Evolutionary conservation across 1,140 invertebrate species (phyloP).

Genomic region (Caenorhabditis briggsae): DNA sequence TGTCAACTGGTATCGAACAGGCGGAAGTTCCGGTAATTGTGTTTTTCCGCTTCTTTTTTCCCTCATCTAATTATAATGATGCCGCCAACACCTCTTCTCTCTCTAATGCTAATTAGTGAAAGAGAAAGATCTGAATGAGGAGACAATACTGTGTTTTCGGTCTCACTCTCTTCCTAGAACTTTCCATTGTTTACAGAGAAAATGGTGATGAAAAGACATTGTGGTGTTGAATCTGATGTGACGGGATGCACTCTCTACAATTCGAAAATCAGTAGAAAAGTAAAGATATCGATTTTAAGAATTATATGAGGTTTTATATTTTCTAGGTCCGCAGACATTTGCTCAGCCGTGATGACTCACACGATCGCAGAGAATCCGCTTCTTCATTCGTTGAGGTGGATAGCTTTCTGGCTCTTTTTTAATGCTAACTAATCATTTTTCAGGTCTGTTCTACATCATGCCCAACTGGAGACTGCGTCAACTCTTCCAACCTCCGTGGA

Average conservation of each 20-base stretch:
- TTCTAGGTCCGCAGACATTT: conserved; percentile 54
- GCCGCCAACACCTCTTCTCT: neutral
- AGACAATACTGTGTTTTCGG: conserved; percentile 34
- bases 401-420: too few relatives aligned
- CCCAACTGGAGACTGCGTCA: conserved; percentile 52
- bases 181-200: conserved; percentile 56
- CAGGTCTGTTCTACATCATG: conserved; percentile 55
- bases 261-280: conserved; percentile 58
- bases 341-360: conserved; percentile 33
- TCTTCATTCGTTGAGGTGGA: conserved; percentile 52
- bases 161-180: conserved; percentile 3
- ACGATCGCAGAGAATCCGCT: conserved; percentile 20
- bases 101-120: neutral
- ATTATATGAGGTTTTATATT: neutral
- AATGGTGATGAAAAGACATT: conserved; percentile 57
- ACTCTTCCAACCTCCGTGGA: conserved; percentile 8
- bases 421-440: neutral
- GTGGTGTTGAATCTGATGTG: conserved; percentile 54
- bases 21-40: conserved; percentile 52
- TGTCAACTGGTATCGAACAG: conserved; percentile 59
- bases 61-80: conserved; percentile 34
- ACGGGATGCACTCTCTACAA: conserved; percentile 62
- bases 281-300: conserved; percentile 19
- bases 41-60: neutral
- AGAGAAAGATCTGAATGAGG: too few relatives aligned